Conservation (phyloP, 2,888 invertebrate genomes). For the Ditula angustiorana region DNA sequence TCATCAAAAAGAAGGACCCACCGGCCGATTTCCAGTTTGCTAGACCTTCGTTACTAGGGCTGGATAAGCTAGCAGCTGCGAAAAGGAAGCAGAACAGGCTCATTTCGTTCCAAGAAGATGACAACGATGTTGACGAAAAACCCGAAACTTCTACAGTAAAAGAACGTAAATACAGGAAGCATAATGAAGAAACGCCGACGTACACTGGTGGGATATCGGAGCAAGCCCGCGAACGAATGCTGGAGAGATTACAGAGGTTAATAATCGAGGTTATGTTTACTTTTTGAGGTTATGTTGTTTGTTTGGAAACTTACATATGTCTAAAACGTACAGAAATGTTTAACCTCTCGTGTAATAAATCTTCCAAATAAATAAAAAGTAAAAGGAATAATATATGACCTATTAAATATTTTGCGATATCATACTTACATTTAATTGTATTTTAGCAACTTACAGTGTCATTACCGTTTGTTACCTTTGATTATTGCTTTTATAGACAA, state of each 20-base stretch:
- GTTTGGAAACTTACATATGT: no score
- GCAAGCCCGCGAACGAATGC: constrained; percentile 90
- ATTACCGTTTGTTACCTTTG: no score
- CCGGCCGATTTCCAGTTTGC: constrained; percentile 91
- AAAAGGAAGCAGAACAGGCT: constrained; percentile 88
- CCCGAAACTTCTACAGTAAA: constrained; percentile 55
- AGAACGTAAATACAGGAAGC: constrained; percentile 90
- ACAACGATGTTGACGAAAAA: constrained; percentile 60
- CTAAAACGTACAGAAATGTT: no score
- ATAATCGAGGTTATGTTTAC: neutral
- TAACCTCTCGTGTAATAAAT: no score
- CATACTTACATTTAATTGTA: no score
- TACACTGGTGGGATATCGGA: constrained; percentile 96
- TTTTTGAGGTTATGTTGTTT: constrained; percentile 38
- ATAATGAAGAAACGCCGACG: constrained; percentile 96
- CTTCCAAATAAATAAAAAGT: no score
- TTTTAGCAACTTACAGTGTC: no score
- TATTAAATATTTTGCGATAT: no score
- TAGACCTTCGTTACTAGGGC: constrained; percentile 90
- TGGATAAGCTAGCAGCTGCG: constrained; percentile 94
- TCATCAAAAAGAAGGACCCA: constrained; percentile 87
- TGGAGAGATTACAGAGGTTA: constrained; percentile 86
- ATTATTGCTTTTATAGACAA: no score
- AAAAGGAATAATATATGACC: no score
- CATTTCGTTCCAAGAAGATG: constrained; percentile 87